Percentiles rank a stretch among this genome's conserved stretches.
Conservation (phyloP, 2,888 invertebrate genomes). For the Rhogogaster chlorosoma region DNA sequence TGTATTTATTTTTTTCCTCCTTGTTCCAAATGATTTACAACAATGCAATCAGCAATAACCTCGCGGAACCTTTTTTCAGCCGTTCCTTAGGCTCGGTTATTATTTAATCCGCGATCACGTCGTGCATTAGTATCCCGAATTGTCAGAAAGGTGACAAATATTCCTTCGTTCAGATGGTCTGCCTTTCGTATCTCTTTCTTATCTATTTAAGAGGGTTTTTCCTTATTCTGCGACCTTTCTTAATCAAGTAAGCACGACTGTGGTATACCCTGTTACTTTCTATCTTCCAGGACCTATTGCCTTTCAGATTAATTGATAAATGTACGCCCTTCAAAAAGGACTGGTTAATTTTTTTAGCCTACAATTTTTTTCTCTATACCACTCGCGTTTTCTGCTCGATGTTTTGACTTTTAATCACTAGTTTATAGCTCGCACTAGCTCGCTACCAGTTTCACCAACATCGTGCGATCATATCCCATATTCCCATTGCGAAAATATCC, state of each 20-base stretch:
- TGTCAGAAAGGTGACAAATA: background rate
- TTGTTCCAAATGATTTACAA: background rate
- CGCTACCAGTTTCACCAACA: background rate
- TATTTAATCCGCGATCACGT: background rate
- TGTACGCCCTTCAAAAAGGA: background rate
- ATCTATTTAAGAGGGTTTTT: background rate
- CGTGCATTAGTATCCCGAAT: background rate
- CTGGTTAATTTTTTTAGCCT: background rate
- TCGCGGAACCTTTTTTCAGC: background rate
- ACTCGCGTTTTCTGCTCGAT: constrained; percentile 6
- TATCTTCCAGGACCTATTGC: background rate
- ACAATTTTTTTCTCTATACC: background rate
- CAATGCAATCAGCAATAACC: background rate
- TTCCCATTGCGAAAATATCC: background rate
- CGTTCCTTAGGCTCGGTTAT: background rate
- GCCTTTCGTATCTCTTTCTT: background rate
- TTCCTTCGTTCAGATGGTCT: background rate
- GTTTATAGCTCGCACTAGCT: background rate
- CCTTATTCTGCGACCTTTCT: background rate
- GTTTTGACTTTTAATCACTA: background rate
- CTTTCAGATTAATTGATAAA: background rate
- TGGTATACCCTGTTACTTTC: background rate
- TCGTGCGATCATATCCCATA: background rate
- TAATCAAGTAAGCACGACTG: background rate
- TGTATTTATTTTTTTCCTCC: background rate